Evolutionary conservation across 2,797 vertebrate genomes (phyloP), one percentile per base, ranked within the genome.

Genomic region (Sciurus carolinensis): DNA sequence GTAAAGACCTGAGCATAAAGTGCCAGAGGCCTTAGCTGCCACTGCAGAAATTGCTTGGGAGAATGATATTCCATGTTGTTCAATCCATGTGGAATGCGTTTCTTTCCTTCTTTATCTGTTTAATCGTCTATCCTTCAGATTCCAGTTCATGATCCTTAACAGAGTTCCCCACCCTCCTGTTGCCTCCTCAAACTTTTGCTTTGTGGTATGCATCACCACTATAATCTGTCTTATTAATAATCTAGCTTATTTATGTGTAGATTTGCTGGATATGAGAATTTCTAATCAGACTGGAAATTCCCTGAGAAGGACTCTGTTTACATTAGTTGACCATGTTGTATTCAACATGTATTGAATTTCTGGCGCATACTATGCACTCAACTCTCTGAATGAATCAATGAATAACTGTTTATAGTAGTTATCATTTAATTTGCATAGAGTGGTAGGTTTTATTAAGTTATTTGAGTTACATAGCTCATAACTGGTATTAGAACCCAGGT

Each of bases 51-150:
- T 52, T 33, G 9, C 47, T 69, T 33, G 50, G 17, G 11, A 12
- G 36, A 33, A 28, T 22, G 54, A 33, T 54, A n/a, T 52, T 39
- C 5, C 28, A 33, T 82, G 30, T 83, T n/a, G 33, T 67, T 84
- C 33, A n/a, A 66, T 92, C 59, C 15, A 10, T 5, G 4, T 54
- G 14, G 59, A 79, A 57, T 81, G 36, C 7, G 67, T 88, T 91
- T 75, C 10, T 94, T 62, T 82, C 44, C 7, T 87, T 86, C 15
- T 30, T 95, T 20, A 77, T 36, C 11, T 84, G 76, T 12, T 79
- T 77, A 64, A 72, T 57, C 42, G 87, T 93, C 62, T 52, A 0
- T 72, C 75, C 79, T 94, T 18, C 67, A 93, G 87, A 71, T 91
- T 93, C 47, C n/a, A 52, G 7, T 36, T 89, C 50, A 42, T 36